Evolutionary conservation across 2,797 vertebrate species (phyloP).

Genomic region (Peromyscus melanophrys): DNA sequence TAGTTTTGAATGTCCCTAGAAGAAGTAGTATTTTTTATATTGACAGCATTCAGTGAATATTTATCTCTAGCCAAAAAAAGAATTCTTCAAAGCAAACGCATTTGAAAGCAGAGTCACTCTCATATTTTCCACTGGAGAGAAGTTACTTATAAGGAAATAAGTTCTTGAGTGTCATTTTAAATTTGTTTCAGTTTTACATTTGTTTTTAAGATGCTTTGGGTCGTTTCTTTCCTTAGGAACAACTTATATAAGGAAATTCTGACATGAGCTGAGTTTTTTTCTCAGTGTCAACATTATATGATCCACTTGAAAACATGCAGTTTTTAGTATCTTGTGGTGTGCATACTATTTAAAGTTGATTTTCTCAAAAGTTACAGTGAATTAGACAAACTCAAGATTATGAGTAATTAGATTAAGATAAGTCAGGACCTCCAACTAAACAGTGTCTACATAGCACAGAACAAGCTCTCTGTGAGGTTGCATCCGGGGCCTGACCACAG

Average conservation of each 20-base stretch:
- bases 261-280: conserved; percentile 43
- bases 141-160: conserved; percentile 63
- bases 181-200: conserved; percentile 14
- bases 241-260: neutral
- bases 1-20: conserved; percentile 56
- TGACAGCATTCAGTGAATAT: neutral
- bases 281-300: conserved; percentile 35
- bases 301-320: neutral
- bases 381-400: conserved; percentile 8
- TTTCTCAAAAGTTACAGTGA: conserved; percentile 23
- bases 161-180: conserved; percentile 18
- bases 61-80: conserved; percentile 33
- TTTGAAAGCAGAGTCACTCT: conserved; percentile 19
- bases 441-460: neutral
- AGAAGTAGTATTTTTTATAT: conserved; percentile 40
- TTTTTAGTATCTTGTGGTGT: neutral
- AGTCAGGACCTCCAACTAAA: conserved; percentile 14
- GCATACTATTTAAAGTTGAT: conserved; percentile 9
- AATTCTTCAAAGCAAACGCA: conserved; percentile 61
- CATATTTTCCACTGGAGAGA: conserved; percentile 26
- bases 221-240: conserved; percentile 58
- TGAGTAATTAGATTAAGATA: conserved; percentile 29
- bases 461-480: neutral
- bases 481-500: neutral
- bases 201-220: conserved; percentile 54